Base-by-base conservation (phyloP, 2,113 vertebrate genomes). In the Coryphaenoides rupestris region DNA sequence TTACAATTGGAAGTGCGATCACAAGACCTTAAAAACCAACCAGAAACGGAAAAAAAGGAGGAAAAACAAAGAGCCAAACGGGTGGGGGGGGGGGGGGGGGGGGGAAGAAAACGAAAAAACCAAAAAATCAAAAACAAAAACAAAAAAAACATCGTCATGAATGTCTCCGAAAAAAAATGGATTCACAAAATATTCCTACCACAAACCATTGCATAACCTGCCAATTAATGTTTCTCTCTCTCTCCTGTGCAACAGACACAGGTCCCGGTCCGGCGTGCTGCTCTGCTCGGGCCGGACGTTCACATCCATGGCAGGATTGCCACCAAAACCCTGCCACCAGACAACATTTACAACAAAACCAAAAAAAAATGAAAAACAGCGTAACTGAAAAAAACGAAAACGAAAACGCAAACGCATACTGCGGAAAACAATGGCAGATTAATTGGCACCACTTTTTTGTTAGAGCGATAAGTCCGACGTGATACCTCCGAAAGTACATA, bases 401-500 rank as follows among this genome's bases (percentile, higher is more conserved):
- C 90, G 92, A 66, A 70, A 92, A 57, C 92, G 90, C 94, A 93
- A 89, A 94, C 90, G 93, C 91, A 92, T 91, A 94, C 92, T 92
- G 91, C 88, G 93, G n/a, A n/a, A 93, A 92, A 92, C 92, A 16
- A 93, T 93, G 93, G 91, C 91, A 92, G 92, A 92, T 90, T 85
- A 79, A 74, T 93, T 94, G 92, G 92, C 92, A 93, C 91, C 91
- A 86, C 82, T 94, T 49, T 94, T 49, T 49, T 49, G 47, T 19
- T 19, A 79, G 79, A 65, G 67, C 15, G 56, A 92, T n/a, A 94
- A 94, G 95, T 94, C 93, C 94, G 93, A 73, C 93, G 93, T 93
- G 92, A 92, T 93, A 94, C 92, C 92, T n/a, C n/a, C 92, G 61
- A 93, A 93, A 93, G 93, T 94, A 98, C 93, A 96, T 94, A 94